These are phyloP conservation scores for Poecilobothrus nobilitatus DNA, from an alignment of 2,888 invertebrate genomes.

Conservation along the genomic window DNA sequence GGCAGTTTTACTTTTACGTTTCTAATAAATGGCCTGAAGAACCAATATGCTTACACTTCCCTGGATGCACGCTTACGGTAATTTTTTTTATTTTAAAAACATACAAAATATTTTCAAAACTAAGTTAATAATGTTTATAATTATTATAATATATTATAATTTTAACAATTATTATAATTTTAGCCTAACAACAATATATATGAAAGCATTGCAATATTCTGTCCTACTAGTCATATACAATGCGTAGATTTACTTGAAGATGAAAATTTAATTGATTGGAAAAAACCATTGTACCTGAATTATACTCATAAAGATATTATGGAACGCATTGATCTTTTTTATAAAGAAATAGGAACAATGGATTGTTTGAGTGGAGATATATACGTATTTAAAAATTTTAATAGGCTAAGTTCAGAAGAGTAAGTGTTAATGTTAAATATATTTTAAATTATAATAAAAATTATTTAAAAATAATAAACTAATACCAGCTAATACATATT, in stretches of 20 bases:
- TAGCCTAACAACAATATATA: slow-evolving; percentile 72
- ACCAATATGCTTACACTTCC: slow-evolving; percentile 76
- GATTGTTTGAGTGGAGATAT: slow-evolving; percentile 75
- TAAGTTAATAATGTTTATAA: slow-evolving; percentile 8
- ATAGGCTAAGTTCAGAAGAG: slow-evolving; percentile 52
- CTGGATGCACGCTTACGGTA: slow-evolving; percentile 81
- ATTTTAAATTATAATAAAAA: not conserved
- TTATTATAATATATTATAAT: not conserved
- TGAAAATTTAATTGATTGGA: slow-evolving; percentile 75
- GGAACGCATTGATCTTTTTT: slow-evolving; percentile 66
- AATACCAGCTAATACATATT: not conserved
- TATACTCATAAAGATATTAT: slow-evolving; percentile 76
- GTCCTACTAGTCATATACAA: slow-evolving; percentile 67
- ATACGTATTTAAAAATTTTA: slow-evolving; percentile 61
- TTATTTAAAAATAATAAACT: not conserved
- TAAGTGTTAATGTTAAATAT: slow-evolving; percentile 42
- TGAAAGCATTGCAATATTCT: slow-evolving; percentile 79
- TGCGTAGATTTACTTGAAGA: slow-evolving; percentile 61
- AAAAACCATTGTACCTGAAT: slow-evolving; percentile 73
- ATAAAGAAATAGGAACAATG: slow-evolving; percentile 51
- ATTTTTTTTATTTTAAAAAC: slow-evolving; percentile 27
- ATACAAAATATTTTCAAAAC: too few relatives aligned
- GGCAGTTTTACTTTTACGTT: slow-evolving; percentile 87
- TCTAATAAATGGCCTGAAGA: slow-evolving; percentile 80
- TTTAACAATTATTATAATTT: slow-evolving; percentile 25